Evolutionary conservation across 2,797 vertebrate genomes (phyloP), one percentile per base, ranked within the genome.

Genomic region (Calcarius lapponicus): DNA sequence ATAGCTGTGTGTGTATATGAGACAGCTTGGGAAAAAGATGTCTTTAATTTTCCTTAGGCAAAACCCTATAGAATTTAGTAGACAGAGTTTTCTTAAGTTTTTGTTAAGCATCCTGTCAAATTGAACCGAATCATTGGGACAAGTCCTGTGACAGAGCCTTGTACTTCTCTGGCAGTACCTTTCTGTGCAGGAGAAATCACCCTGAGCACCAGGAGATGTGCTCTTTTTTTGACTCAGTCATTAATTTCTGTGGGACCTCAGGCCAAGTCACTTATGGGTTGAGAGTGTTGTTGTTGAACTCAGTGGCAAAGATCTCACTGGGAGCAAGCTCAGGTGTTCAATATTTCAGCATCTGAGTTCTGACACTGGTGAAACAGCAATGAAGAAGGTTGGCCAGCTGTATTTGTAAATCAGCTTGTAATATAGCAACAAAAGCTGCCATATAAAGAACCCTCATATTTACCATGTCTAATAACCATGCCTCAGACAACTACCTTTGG

Each of bases 11-110:
- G 72, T 56, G n/a, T 81, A 56, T 85, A 83, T 62, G 81, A 96
- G 82, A 89, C 90, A 92, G 86, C 94, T 96, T 95, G 84, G 90
- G 92, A 81, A 90, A 95, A 95, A 92, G 79, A 95, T 71, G 87
- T 85, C 72, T 93, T 89, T 90, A 91, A 94, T 93, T 89, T 95
- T 95, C 79, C 70, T 76, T 86, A 81, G 62, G 79, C 81, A 88
- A 97, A 95, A 67, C 73, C 66, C 66, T 69, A 62, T 62, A 83
- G 78, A 93, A 95, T 92, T 90, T 51, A 85, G 54, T 25, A 90
- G 83, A 73, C 21, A 56, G 32, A 90, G 53, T 82, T 96, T 93
- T 90, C 88, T 67, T 65, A 24, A 32, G 11, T 51, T 81, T 90
- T 70, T 82, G 19, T 78, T 71, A 69, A 65, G 47, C 67, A 72